Conservation (phyloP, 1,140 invertebrate species). For the Platyscapa corneri region DNA sequence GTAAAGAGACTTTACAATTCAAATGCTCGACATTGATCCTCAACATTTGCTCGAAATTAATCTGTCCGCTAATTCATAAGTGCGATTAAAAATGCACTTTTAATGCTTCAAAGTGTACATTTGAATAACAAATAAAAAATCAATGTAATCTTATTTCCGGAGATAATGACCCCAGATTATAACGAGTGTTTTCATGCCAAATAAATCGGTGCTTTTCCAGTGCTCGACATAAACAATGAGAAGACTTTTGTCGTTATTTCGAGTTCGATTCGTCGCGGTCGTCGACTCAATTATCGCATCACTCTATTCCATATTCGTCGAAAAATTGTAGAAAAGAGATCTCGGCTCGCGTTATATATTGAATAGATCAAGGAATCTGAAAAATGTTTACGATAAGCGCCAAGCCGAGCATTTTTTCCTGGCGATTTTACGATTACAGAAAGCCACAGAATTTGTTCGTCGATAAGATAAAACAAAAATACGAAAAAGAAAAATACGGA, state of each 20-base stretch:
- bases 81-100: background rate
- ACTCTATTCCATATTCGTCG: background rate
- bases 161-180: background rate
- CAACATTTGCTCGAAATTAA: background rate
- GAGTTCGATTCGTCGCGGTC: too few relatives aligned
- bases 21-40: background rate
- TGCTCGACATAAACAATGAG: background rate
- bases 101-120: background rate
- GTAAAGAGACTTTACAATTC: background rate
- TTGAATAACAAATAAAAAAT: background rate
- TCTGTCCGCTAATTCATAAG: background rate
- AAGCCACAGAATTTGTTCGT: conserved; percentile 44
- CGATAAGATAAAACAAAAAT: conserved; percentile 62
- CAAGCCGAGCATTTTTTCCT: conserved; percentile 47
- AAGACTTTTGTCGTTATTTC: too few relatives aligned
- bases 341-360: too few relatives aligned
- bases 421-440: conserved; percentile 55
- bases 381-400: conserved; percentile 40
- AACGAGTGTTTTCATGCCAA: background rate
- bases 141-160: conserved; percentile 13
- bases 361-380: conserved; percentile 37
- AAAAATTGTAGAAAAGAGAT: conserved; percentile 43
- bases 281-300: conserved; percentile 6
- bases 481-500: conserved; percentile 28
- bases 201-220: background rate